Base-by-base conservation (phyloP, 2,113 vertebrate species). In the Barnardius zonarius region DNA sequence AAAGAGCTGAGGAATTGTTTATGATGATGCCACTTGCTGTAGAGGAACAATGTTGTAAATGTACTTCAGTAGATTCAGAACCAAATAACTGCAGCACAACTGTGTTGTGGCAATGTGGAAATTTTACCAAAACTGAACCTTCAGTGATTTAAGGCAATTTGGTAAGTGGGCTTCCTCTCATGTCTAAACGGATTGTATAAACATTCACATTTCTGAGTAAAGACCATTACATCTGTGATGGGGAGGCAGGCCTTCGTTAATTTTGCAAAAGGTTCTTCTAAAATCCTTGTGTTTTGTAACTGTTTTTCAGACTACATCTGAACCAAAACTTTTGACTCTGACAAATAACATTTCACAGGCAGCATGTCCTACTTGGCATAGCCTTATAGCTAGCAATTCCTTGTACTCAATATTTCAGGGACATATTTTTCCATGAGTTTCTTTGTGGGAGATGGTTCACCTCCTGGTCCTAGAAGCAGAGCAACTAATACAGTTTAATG, bases 281-380 rank as follows among this genome's bases (percentile, higher is more conserved):
- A 39, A 59, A 82, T n/a, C 18, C 46, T 63, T 33, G 28, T 43
- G 23, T 25, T 81, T 87, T 61, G 10, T 33, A 68, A 61, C 1
- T 3, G 4, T 51, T 95, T 70, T 57, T 30, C 55, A 74, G 23
- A 27, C 20, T 49, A 18, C 6, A 35, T 61, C 39, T 63, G 27
- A 55, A 88, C 63, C 33, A 83, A 92, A 90, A 85, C 10, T 48
- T 9, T 67, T 82, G 55, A 61, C 88, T 90, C 70, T 90, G 49
- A 92, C 41, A 92, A 95, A 94, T 31, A 81, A 69, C 7, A 74
- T 72, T 95, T 90, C 75, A 88, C 57, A 85, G 18, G 9, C 43
- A 41, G 52, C 37, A 49, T 2, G 1, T 2, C 0, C 37, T 82
- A 28, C 35, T 16, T 35, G 3, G 2, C n/a, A 51, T 37, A 83